These are phyloP conservation scores for Buathra laborator DNA, from an alignment of 2,888 invertebrate genomes.

Conservation along the genomic window DNA sequence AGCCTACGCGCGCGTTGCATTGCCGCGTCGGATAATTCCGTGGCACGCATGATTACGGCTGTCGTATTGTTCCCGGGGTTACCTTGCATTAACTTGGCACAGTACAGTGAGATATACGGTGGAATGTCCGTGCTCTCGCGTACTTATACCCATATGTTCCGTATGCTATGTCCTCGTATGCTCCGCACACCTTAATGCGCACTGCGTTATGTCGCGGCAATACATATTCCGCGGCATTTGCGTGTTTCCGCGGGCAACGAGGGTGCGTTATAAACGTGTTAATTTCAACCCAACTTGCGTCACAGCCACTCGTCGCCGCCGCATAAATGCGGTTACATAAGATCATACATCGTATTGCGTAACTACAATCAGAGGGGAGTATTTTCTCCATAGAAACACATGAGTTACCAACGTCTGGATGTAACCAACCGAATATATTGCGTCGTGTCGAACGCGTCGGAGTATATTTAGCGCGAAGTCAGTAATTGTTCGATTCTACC, in stretches of 20 bases:
- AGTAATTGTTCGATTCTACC: too few relatives aligned
- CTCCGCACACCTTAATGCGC: constrained; percentile 35
- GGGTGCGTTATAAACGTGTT: constrained; percentile 51
- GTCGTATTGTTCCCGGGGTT: constrained; percentile 62
- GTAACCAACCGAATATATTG: neutral
- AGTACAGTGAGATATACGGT: constrained; percentile 62
- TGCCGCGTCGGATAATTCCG: constrained; percentile 57
- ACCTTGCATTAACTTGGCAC: constrained; percentile 59
- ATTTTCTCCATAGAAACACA: neutral
- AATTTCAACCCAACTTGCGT: constrained; percentile 60
- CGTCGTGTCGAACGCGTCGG: too few relatives aligned
- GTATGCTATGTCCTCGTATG: constrained; percentile 12
- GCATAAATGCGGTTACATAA: neutral
- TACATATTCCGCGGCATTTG: constrained; percentile 47
- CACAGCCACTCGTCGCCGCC: constrained; percentile 2
- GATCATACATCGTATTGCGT: neutral
- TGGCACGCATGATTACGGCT: constrained; percentile 69
- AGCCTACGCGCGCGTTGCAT: constrained; percentile 38
- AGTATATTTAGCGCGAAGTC: too few relatives aligned
- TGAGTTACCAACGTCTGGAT: neutral
- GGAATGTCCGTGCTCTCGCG: constrained; percentile 54
- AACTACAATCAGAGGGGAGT: neutral
- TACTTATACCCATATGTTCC: constrained; percentile 43
- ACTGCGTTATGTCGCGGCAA: constrained; percentile 32
- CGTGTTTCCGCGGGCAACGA: constrained; percentile 43